Evolutionary conservation across 37 sponge, comb jelly and placozoan species (phyloP).

Genomic region (Agelas oroides): DNA sequence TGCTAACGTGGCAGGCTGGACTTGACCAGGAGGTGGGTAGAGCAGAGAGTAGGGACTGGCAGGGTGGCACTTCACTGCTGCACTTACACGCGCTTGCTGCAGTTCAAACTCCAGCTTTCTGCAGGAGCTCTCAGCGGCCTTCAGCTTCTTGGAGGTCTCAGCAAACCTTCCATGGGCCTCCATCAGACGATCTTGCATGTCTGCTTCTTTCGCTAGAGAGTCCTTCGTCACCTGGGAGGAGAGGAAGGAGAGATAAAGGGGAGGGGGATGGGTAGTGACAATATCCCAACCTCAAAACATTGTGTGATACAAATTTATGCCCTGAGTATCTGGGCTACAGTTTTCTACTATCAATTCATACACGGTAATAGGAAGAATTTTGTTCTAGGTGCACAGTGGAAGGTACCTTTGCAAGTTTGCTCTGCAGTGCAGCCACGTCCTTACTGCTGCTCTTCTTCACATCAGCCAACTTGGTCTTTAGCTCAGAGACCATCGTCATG

Average conservation of each 20-base stretch:
- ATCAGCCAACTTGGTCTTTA: conserved; percentile 48
- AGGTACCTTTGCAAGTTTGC: conserved; percentile 50
- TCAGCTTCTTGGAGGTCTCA: conserved; percentile 24
- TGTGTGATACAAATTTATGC: too few species aligned
- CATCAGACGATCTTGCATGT: conserved; percentile 41
- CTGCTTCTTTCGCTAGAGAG: conserved; percentile 18
- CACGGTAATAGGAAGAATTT: too few species aligned
- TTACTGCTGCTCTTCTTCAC: conserved; percentile 52
- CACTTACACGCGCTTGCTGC: conserved; percentile 25
- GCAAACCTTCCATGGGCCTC: conserved; percentile 13
- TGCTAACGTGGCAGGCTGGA: too few species aligned
- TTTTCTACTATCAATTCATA: too few species aligned
- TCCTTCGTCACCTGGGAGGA: conserved; percentile 54
- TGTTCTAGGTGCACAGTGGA: too few species aligned
- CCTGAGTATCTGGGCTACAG: too few species aligned
- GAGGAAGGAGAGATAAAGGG: too few species aligned
- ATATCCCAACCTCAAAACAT: too few species aligned
- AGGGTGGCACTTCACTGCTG: background rate
- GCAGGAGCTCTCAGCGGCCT: conserved; percentile 15
- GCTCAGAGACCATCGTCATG: conserved; percentile 33
- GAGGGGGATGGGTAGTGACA: too few species aligned
- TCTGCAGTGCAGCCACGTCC: conserved; percentile 49
- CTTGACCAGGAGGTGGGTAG: too few species aligned
- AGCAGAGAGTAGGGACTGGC: too few species aligned
- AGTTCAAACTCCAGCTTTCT: conserved; percentile 8